These are phyloP conservation scores for Acipenser oxyrinchus DNA, from an alignment of 2,797 vertebrate species.

Conservation along the genomic window DNA sequence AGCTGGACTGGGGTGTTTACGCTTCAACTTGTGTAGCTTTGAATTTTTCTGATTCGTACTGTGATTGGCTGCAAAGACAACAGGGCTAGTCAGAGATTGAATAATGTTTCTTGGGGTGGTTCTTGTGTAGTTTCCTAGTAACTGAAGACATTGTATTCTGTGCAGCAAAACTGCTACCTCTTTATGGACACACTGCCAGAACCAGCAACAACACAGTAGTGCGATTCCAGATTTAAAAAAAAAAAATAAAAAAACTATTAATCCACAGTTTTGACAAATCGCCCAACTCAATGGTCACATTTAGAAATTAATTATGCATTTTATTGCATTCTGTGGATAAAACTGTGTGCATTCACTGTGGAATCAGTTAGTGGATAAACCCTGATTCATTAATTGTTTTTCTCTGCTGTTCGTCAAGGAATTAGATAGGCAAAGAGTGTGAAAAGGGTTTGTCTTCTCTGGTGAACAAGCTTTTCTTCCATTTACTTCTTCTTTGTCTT, in stretches of 20 bases:
- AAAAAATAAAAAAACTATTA: conserved; percentile 13
- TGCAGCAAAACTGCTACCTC: neutral
- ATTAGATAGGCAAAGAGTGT: neutral
- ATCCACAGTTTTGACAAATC: conserved; percentile 12
- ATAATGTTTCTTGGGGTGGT: neutral
- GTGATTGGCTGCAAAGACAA: neutral
- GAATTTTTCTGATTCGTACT: neutral
- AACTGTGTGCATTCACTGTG: conserved; percentile 11
- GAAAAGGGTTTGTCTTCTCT: conserved; percentile 25
- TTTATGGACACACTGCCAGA: neutral
- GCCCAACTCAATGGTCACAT: conserved; percentile 11
- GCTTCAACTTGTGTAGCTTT: no score
- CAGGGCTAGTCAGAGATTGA: neutral
- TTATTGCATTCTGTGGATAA: conserved; percentile 13
- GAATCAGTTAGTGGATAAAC: conserved; percentile 11
- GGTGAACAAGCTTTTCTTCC: conserved; percentile 29
- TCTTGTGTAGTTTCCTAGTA: neutral
- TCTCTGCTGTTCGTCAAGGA: neutral
- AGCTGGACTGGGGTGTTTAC: no score
- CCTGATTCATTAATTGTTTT: conserved; percentile 11
- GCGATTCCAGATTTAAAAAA: neutral
- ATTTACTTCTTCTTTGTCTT: conserved; percentile 38
- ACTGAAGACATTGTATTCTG: neutral
- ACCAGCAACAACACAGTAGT: neutral
- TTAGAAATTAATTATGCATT: conserved; percentile 19